phyloP scores from a whole-genome alignment of 2,888 invertebrate species.

The Aphodius granarius region DNA sequence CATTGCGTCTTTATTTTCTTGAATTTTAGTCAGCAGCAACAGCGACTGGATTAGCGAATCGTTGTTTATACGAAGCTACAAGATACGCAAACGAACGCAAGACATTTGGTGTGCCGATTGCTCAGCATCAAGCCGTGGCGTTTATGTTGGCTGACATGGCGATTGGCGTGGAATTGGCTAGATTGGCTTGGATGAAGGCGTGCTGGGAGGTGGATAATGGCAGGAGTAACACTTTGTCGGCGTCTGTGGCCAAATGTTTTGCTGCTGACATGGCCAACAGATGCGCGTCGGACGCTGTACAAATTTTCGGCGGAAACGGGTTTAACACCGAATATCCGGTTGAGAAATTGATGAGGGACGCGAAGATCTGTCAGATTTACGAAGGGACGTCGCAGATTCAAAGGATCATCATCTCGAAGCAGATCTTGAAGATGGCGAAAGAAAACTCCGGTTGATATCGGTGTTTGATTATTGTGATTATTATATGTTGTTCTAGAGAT shows the following conservation, averaged over 20 bases:
- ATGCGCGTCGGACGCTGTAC: constrained; percentile 91
- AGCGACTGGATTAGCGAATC: constrained; percentile 86
- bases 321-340: constrained; percentile 98
- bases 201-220: constrained; percentile 92
- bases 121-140: constrained; percentile 86
- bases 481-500: too few species aligned
- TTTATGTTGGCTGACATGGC: too few species aligned
- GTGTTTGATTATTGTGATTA: too few species aligned
- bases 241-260: constrained; percentile 92
- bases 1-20: too few species aligned
- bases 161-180: constrained; percentile 89
- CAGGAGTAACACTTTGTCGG: constrained; percentile 77
- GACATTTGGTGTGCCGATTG: constrained; percentile 85
- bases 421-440: too few species aligned
- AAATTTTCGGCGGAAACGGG: constrained; percentile 94
- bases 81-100: constrained; percentile 92
- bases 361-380: constrained; percentile 98
- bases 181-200: constrained; percentile 81
- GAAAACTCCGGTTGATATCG: too few species aligned
- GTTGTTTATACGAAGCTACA: constrained; percentile 89
- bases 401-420: constrained; percentile 85
- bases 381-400: constrained; percentile 98
- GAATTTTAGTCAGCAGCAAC: constrained; percentile 89
- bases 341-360: constrained; percentile 98
- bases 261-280: constrained; percentile 95